Conservation (phyloP, 2,797 vertebrate genomes). For the Ambastaia sidthimunki region DNA sequence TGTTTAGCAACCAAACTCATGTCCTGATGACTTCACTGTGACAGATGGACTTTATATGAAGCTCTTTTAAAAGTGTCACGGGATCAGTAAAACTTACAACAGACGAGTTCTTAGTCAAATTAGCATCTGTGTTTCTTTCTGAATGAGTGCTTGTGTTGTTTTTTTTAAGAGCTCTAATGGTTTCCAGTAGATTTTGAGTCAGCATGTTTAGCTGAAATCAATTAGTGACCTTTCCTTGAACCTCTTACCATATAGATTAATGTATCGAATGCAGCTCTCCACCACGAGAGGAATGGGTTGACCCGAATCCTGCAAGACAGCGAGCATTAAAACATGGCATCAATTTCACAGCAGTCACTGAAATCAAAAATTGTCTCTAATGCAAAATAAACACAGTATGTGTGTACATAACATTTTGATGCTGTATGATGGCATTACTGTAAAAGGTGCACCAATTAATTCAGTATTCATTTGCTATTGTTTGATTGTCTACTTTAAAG, state of each 20-base stretch:
- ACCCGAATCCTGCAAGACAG: constrained; percentile 75
- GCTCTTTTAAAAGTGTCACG: constrained; percentile 25
- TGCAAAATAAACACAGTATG: neutral
- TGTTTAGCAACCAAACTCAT: constrained; percentile 15
- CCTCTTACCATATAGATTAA: constrained; percentile 95
- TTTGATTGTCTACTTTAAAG: neutral
- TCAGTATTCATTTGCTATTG: neutral
- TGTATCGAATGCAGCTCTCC: constrained; percentile 96
- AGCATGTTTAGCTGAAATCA: constrained; percentile 40
- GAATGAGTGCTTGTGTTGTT: constrained; percentile 20
- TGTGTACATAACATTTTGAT: neutral
- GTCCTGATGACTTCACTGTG: constrained; percentile 19
- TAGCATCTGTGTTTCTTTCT: constrained; percentile 48
- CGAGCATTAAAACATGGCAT: constrained; percentile 26
- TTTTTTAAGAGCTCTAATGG: constrained; percentile 33
- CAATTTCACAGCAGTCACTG: neutral
- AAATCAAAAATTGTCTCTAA: constrained; percentile 4
- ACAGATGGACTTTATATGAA: constrained; percentile 49
- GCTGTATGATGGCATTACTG: neutral
- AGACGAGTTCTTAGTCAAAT: constrained; percentile 48
- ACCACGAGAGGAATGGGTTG: constrained; percentile 95
- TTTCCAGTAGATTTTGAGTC: constrained; percentile 27
- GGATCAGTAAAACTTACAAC: constrained; percentile 42
- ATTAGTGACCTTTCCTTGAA: constrained; percentile 43
- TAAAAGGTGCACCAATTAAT: constrained; percentile 1